These are phyloP conservation scores for Euclidia mi DNA, from an alignment of 2,888 invertebrate species.

Conservation along the genomic window DNA sequence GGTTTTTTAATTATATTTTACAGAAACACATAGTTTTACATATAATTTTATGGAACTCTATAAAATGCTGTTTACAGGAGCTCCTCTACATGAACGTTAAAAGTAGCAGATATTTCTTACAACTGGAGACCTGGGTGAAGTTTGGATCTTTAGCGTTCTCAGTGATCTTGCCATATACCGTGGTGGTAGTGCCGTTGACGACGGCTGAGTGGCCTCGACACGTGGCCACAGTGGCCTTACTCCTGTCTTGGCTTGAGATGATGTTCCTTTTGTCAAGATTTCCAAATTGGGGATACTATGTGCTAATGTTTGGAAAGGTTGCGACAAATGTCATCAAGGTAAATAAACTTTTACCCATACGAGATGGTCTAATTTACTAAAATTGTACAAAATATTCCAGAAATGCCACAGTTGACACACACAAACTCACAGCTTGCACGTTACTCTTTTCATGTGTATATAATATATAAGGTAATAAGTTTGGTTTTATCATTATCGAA, in stretches of 20 bases:
- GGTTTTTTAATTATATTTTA: no score
- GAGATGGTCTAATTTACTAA: no score
- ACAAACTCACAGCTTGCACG: no score
- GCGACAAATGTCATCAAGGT: slow-evolving; percentile 87
- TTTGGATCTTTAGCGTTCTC: slow-evolving; percentile 84
- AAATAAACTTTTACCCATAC: no score
- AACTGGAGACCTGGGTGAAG: slow-evolving; percentile 90
- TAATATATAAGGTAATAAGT: no score
- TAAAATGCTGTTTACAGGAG: slow-evolving; percentile 72
- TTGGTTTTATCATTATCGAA: no score
- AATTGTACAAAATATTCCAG: no score
- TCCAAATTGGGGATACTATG: slow-evolving; percentile 88
- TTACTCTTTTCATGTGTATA: no score
- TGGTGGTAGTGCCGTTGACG: slow-evolving; percentile 48
- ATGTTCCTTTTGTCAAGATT: slow-evolving; percentile 88
- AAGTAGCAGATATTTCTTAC: slow-evolving; percentile 85
- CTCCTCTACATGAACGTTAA: slow-evolving; percentile 85
- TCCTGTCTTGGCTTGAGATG: slow-evolving; percentile 88
- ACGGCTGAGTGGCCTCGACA: slow-evolving; percentile 78
- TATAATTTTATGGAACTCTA: no score
- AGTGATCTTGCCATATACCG: slow-evolving; percentile 75
- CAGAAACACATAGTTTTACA: no score
- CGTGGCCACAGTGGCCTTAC: slow-evolving; percentile 83
- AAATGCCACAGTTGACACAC: no score
- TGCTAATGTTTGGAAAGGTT: slow-evolving; percentile 89